These are phyloP conservation scores for Galago senegalensis DNA, from an alignment of 2,797 vertebrate genomes.

Conservation along the genomic window DNA sequence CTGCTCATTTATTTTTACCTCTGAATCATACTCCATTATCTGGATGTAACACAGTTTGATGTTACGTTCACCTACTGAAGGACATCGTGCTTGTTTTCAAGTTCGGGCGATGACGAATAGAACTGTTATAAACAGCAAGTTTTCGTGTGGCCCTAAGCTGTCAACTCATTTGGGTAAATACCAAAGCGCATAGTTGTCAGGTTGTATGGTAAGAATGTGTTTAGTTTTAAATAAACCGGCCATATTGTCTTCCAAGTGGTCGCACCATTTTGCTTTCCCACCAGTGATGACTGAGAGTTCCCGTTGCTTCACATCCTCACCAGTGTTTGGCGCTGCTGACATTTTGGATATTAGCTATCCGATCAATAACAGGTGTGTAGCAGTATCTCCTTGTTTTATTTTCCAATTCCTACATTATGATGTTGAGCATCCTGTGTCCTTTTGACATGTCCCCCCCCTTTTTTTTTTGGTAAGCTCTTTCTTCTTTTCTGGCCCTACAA, in stretches of 20 bases:
- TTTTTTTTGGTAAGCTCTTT: neutral
- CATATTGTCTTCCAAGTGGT: neutral
- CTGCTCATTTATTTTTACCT: neutral
- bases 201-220: neutral
- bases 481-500: neutral
- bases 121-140: neutral
- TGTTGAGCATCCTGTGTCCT: neutral
- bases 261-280: neutral
- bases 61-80: neutral
- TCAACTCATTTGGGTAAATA: neutral
- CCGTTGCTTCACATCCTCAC: neutral
- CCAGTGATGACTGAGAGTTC: neutral
- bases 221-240: neutral
- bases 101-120: neutral
- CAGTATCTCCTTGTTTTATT: neutral
- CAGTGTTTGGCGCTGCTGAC: rapidly evolving
- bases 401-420: neutral
- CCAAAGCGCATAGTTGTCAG: neutral
- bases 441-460: neutral
- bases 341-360: neutral
- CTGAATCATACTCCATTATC: neutral
- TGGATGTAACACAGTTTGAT: neutral
- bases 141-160: neutral
- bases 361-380: neutral
- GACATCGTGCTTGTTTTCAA: neutral